Conservation (phyloP, 2,888 invertebrate genomes). For the Euzophera pinguis region DNA sequence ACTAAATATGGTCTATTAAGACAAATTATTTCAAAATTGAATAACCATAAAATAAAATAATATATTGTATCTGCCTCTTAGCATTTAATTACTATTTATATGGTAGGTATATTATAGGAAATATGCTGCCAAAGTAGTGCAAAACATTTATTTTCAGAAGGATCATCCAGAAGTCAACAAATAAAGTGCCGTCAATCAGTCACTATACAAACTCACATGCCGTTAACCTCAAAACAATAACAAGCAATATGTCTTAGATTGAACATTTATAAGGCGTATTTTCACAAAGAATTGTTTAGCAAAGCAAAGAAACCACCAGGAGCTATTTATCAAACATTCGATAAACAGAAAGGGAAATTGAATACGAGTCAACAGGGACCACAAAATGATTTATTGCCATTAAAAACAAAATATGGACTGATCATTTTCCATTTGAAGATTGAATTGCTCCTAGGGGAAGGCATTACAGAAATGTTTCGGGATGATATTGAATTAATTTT, state of each 20-base stretch:
- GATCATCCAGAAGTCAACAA: too few relatives aligned
- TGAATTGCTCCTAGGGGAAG: slow-evolving; percentile 60
- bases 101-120: too few relatives aligned
- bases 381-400: slow-evolving; percentile 72
- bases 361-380: slow-evolving; percentile 71
- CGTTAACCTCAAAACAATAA: background rate
- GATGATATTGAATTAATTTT: slow-evolving; percentile 38
- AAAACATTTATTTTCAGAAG: too few relatives aligned
- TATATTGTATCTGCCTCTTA: too few relatives aligned
- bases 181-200: too few relatives aligned
- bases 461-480: slow-evolving; percentile 33
- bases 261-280: slow-evolving; percentile 70
- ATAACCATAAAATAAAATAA: too few relatives aligned
- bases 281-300: slow-evolving; percentile 49
- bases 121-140: too few relatives aligned
- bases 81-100: too few relatives aligned
- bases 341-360: slow-evolving; percentile 78
- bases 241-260: slow-evolving; percentile 31
- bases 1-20: too few relatives aligned
- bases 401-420: slow-evolving; percentile 74
- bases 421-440: slow-evolving; percentile 72
- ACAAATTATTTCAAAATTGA: too few relatives aligned
- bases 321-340: slow-evolving; percentile 76
- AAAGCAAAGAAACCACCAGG: slow-evolving; percentile 59
- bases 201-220: background rate